Percentiles rank a stretch among this genome's conserved stretches.
Evolutionary conservation across 2,113 vertebrate species (phyloP).

Genomic region (Odocoileus virginianus): DNA sequence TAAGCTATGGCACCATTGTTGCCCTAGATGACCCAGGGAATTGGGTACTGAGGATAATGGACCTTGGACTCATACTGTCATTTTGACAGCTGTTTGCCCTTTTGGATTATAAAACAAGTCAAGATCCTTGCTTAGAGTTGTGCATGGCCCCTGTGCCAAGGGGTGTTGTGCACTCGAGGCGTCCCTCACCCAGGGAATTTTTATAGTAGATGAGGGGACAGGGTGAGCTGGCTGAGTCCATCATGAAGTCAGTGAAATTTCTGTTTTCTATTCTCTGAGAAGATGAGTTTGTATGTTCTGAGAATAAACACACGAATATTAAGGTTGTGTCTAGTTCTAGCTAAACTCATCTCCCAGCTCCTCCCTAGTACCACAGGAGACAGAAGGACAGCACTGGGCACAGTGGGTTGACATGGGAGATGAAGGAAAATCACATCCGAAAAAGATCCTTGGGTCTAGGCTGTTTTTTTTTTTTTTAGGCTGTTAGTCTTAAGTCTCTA

Average conservation of each 20-base stretch:
- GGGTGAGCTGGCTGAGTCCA: constrained; percentile 31
- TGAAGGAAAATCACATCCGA: neutral
- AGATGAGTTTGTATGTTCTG: constrained; percentile 75
- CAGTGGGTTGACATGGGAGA: neutral
- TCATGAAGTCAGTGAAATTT: constrained; percentile 66
- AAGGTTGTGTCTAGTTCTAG: neutral
- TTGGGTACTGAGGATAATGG: neutral
- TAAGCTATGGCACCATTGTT: neutral
- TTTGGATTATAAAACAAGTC: neutral
- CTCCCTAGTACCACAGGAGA: neutral
- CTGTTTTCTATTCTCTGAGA: constrained; percentile 72
- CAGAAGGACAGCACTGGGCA: neutral
- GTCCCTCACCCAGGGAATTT: constrained; percentile 9
- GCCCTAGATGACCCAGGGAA: neutral
- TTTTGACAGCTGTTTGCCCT: constrained; percentile 45
- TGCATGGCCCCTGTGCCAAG: neutral
- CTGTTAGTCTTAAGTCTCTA: neutral
- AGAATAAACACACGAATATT: constrained; percentile 65
- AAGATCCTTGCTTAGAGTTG: neutral
- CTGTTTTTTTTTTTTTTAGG: neutral
- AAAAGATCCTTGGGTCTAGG: neutral
- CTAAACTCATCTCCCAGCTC: neutral
- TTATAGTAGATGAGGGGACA: constrained; percentile 41
- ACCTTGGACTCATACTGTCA: constrained; percentile 38
- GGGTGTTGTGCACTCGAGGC: constrained; percentile 43